Conservation (phyloP, 1,140 invertebrate species). For the Euwallacea similis region DNA sequence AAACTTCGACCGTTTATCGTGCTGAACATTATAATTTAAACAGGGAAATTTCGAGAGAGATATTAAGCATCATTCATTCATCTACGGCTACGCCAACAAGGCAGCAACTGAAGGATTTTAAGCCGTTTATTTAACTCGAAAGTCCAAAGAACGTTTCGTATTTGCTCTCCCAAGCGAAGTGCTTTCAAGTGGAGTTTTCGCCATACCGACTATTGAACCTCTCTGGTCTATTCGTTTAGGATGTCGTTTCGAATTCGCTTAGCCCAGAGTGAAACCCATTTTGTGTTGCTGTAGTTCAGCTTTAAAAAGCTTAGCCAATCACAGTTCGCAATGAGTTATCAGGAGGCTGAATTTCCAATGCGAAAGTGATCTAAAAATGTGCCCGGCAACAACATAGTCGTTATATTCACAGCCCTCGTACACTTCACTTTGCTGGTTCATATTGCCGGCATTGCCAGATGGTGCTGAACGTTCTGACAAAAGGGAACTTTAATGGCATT, state of each 20-base stretch:
- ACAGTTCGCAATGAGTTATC: constrained; percentile 4
- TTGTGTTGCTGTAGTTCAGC: not conserved
- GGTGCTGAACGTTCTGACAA: not conserved
- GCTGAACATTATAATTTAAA: constrained; percentile 13
- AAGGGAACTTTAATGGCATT: not conserved
- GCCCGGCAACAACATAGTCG: constrained; percentile 15
- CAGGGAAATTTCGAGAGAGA: constrained; percentile 5
- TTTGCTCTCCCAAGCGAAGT: constrained; percentile 26
- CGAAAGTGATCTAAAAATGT: constrained; percentile 15
- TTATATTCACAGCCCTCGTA: constrained; percentile 26
- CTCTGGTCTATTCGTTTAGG: not conserved
- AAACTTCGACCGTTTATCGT: no score
- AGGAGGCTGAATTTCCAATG: not conserved
- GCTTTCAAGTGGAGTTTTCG: constrained; percentile 20
- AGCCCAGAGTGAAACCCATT: not conserved
- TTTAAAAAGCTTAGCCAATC: constrained; percentile 7
- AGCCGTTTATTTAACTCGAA: constrained; percentile 25
- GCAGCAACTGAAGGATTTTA: constrained; percentile 24
- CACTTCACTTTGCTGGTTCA: constrained; percentile 13
- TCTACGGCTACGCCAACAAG: constrained; percentile 18
- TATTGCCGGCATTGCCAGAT: constrained; percentile 9
- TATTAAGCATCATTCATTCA: constrained; percentile 23
- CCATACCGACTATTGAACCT: not conserved
- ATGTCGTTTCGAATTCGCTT: not conserved
- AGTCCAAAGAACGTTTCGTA: constrained; percentile 25